phyloP scores from a whole-genome alignment of 2,797 vertebrate species.

The Pipistrellus kuhlii region DNA sequence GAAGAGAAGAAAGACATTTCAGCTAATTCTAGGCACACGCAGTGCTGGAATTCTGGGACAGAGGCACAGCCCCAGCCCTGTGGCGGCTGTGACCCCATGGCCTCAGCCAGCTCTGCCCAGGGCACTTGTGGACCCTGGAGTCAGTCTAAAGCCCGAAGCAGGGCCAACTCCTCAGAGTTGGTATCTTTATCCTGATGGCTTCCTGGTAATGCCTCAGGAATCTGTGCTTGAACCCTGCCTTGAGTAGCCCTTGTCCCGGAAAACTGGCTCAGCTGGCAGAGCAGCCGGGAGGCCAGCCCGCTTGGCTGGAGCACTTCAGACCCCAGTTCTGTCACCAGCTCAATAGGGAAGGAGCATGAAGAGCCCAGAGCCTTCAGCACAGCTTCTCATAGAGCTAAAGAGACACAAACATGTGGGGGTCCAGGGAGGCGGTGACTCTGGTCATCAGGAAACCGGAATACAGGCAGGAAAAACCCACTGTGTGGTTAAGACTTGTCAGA shows the following conservation, averaged over 20 bases:
- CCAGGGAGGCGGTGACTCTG: not conserved
- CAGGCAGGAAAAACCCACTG: not conserved
- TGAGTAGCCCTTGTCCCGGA: not conserved
- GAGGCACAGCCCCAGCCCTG: not conserved
- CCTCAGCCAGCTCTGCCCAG: not conserved
- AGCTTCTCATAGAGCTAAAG: not conserved
- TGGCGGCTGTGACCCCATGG: not conserved
- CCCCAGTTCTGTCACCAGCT: not conserved
- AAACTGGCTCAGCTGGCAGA: not conserved
- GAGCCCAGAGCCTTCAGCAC: not conserved
- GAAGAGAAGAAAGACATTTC: not conserved
- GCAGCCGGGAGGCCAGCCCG: not conserved
- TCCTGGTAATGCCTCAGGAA: not conserved
- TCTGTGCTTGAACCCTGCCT: not conserved
- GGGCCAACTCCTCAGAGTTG: not conserved
- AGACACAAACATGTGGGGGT: not conserved
- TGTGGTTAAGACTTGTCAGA: not conserved
- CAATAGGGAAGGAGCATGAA: not conserved
- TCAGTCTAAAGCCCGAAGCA: not conserved
- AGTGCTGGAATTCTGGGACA: not conserved
- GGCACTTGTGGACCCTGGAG: not conserved
- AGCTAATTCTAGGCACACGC: not conserved
- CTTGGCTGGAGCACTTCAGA: not conserved
- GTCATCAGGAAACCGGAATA: not conserved
- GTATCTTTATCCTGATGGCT: not conserved